Base-by-base conservation (phyloP, 2,113 vertebrate species). In the Diphyllodes magnificus region DNA sequence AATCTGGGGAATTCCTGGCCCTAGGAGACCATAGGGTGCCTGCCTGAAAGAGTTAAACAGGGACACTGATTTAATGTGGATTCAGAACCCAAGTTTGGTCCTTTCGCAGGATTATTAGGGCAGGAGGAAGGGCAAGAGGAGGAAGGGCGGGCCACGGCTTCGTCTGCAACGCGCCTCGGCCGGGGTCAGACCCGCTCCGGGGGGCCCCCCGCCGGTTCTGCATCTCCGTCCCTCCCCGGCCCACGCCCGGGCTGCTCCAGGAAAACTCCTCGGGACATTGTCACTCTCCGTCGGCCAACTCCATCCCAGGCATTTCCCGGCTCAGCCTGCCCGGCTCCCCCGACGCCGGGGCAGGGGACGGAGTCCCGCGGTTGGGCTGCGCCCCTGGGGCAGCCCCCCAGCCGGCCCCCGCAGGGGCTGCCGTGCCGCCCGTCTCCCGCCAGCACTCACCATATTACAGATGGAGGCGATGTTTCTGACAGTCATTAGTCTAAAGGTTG, bases 391-490 rank as follows among this genome's bases (percentile, higher is more conserved):
- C 33, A 40, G 37, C 7, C 22, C 60, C 47, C 56, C 20, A 13
- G 40, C 65, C 54, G 18, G 45, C 64, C 70, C 44, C 33, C 15
- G 42, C 79, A 59, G 60, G 35, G 75, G 19, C 91, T 40, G 89
- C 93, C 31, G 39, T 25, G 88, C 71, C 76, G 61, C 85, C 76
- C 53, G 61, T n/a, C 66, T 84, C 75, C 85, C 75, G 77, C 54
- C 33, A 77, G 91, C 97, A 99, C 99, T 99, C 98, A 99, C 99
- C 99, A 99, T 99, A 99, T 99, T 99, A 99, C 99, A 99, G 98
- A 99, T 99, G 99, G 99, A 99, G 98, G 99, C 99, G 99, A 99
- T 99, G 97, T 99, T 99, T 99, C 99, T 99, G 99, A 99, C 99
- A 99, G 99, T 99, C 99, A 99, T 99, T 98, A 99, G 99, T 99